Base-by-base conservation (phyloP, 1,140 invertebrate species). In the Sitodiplosis mosellana region DNA sequence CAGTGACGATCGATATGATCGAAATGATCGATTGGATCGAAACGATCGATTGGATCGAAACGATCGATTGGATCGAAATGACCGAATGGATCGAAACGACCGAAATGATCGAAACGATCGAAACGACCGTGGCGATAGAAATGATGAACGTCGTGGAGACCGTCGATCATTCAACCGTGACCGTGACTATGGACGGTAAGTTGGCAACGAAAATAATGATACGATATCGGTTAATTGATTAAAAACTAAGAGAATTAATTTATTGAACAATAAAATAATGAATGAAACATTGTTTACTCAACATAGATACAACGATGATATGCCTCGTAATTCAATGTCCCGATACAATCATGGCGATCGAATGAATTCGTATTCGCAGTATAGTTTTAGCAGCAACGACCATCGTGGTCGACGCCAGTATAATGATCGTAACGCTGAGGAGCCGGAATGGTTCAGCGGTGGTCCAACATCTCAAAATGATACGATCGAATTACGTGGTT, bases 401-500 rank as follows among this genome's bases (percentile, higher is more conserved):
- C 65, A 65, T 37, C 66, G 69, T 41, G 66, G 69, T 33, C 63
- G 71, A 43, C 64, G 72, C 40, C 66, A 63, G 12, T 67, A 66
- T 41, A 70, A 65, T 46, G 63, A 70, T 7, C 66, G 66, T 43
- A 62, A 67, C 33, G 69, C 73, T 22, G 76, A 78, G 45, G 77
- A 79, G 54, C 79, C 79, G 0, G 78, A 81, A 54, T 81, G 78
- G 77, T 89, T 88, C 59, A 85, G 81, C 58, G 81, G 77, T 45
- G 89, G 88, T 33, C 89, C 89, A 27, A 84, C 82, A 45, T 91
- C 87, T 43, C 85, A 91, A 57, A 73, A 81, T 53, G 90, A 94
- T 53, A 90, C 84, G n/a, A 94, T 95, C 49, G 90, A 94, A 61
- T 66, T 94, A 45, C 76, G 80, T 48, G 90, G 90, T 5, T 95